These are phyloP conservation scores for Protodeltote pygarga DNA, from an alignment of 2,888 invertebrate species.

Conservation along the genomic window DNA sequence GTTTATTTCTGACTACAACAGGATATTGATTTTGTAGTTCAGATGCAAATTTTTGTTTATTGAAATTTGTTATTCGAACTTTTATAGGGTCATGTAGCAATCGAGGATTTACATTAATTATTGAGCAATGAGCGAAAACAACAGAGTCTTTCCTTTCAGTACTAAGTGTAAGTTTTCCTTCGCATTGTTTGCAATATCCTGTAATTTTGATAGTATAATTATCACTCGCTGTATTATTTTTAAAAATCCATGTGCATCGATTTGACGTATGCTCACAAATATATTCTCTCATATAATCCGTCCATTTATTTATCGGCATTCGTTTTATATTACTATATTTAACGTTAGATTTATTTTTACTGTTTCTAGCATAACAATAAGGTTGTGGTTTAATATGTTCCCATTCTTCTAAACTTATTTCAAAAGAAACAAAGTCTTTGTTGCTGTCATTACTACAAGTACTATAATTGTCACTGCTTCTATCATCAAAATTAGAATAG, in stretches of 20 bases:
- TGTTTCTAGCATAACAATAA: conserved; percentile 4
- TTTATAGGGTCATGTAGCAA: conserved; percentile 12
- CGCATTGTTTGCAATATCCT: conserved; percentile 7
- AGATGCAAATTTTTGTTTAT: conserved; percentile 13
- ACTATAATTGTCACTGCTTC: too few relatives aligned
- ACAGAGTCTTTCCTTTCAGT: conserved; percentile 5
- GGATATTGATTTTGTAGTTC: conserved; percentile 17
- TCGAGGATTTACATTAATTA: conserved; percentile 4
- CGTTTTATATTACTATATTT: too few relatives aligned
- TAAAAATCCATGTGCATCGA: conserved; percentile 18
- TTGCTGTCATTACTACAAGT: too few relatives aligned
- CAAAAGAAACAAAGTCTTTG: too few relatives aligned
- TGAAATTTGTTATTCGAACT: conserved; percentile 14
- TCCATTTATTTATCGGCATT: conserved; percentile 15
- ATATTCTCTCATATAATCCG: conserved; percentile 12
- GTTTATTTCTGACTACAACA: conserved; percentile 16
- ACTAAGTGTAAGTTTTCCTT: conserved; percentile 2
- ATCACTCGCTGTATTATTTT: conserved; percentile 10
- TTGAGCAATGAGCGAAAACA: conserved; percentile 3
- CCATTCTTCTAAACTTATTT: too few relatives aligned
- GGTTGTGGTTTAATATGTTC: too few relatives aligned
- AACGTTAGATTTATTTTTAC: conserved; percentile 5
- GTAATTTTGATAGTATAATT: conserved; percentile 2
- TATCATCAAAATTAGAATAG: too few relatives aligned
- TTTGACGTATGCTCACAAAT: conserved; percentile 18